Evolutionary conservation across 2,113 vertebrate species (phyloP).

Genomic region (Lamprologus speciosus): DNA sequence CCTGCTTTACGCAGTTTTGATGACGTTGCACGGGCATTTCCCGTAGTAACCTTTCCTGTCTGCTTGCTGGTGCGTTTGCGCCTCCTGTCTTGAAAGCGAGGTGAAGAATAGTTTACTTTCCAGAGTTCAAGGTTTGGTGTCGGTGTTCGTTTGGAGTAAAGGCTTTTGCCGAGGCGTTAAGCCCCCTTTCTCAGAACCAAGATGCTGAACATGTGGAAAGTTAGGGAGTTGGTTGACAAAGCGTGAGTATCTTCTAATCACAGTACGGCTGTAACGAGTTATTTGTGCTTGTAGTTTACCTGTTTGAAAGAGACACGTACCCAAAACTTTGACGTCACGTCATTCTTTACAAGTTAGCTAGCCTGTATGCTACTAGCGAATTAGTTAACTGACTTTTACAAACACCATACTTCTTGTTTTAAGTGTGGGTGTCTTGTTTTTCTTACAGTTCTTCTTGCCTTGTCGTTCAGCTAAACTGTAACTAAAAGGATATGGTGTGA

Average conservation of each 20-base stretch:
- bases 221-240: slow-evolving; percentile 92
- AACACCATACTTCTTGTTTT: background rate
- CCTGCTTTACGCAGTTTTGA: slow-evolving; percentile 7
- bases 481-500: too few species aligned
- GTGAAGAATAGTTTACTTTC: slow-evolving; percentile 65
- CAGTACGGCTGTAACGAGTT: background rate
- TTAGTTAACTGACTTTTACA: slow-evolving; percentile 22
- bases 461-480: background rate
- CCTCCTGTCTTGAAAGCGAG: slow-evolving; percentile 56
- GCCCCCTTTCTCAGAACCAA: slow-evolving; percentile 57
- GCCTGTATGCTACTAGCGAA: slow-evolving; percentile 38
- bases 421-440: background rate
- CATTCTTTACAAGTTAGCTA: slow-evolving; percentile 58
- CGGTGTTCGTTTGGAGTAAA: slow-evolving; percentile 46
- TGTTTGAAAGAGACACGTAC: slow-evolving; percentile 76
- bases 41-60: slow-evolving; percentile 51
- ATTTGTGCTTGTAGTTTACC: slow-evolving; percentile 45
- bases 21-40: slow-evolving; percentile 53
- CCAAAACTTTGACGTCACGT: slow-evolving; percentile 74
- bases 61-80: slow-evolving; percentile 37
- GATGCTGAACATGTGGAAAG: slow-evolving; percentile 96
- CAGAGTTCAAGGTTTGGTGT: slow-evolving; percentile 61
- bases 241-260: slow-evolving; percentile 78
- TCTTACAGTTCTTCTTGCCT: background rate
- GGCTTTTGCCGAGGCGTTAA: slow-evolving; percentile 52